A percentile compares a stretch with the other conserved stretches of the same genome.
These are phyloP conservation scores for Pelusios castaneus DNA, from an alignment of 2,113 vertebrate genomes.

Conservation along the genomic window DNA sequence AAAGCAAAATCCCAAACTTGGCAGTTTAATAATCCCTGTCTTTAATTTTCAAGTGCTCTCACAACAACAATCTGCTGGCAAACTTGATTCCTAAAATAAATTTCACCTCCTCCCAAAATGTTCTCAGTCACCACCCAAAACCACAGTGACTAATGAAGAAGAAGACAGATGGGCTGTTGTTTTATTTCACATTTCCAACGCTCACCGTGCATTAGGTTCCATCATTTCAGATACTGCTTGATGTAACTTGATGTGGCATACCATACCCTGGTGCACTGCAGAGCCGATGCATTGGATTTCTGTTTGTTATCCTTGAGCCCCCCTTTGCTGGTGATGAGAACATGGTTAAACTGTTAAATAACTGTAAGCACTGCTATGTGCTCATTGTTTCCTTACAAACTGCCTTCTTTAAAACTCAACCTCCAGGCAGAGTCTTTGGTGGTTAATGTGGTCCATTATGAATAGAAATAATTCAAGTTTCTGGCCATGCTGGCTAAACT, in stretches of 20 bases:
- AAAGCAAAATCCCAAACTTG: not conserved
- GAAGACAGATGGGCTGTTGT: slow-evolving; percentile 54
- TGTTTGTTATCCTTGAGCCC: slow-evolving; percentile 59
- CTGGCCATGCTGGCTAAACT: slow-evolving; percentile 40
- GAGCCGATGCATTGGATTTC: slow-evolving; percentile 40
- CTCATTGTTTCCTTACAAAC: slow-evolving; percentile 35
- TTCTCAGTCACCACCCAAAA: slow-evolving; percentile 47
- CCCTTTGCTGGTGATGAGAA: slow-evolving; percentile 50
- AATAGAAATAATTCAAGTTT: slow-evolving; percentile 37
- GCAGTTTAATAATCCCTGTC: not conserved
- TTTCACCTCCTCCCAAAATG: slow-evolving; percentile 9
- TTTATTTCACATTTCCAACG: slow-evolving; percentile 46
- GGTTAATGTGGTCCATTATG: slow-evolving; percentile 53
- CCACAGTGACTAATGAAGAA: slow-evolving; percentile 24
- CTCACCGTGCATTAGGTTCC: slow-evolving; percentile 62
- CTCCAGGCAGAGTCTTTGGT: slow-evolving; percentile 3
- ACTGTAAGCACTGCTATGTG: slow-evolving; percentile 19
- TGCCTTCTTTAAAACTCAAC: slow-evolving; percentile 28
- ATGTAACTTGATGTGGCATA: slow-evolving; percentile 67
- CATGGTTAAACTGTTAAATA: slow-evolving; percentile 50
- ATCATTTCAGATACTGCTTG: slow-evolving; percentile 47
- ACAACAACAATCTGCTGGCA: not conserved
- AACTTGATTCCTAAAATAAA: not conserved
- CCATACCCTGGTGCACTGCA: slow-evolving; percentile 37
- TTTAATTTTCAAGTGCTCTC: slow-evolving; percentile 1